These are phyloP conservation scores for Aix galericulata DNA, from an alignment of 2,113 vertebrate genomes.

Conservation along the genomic window DNA sequence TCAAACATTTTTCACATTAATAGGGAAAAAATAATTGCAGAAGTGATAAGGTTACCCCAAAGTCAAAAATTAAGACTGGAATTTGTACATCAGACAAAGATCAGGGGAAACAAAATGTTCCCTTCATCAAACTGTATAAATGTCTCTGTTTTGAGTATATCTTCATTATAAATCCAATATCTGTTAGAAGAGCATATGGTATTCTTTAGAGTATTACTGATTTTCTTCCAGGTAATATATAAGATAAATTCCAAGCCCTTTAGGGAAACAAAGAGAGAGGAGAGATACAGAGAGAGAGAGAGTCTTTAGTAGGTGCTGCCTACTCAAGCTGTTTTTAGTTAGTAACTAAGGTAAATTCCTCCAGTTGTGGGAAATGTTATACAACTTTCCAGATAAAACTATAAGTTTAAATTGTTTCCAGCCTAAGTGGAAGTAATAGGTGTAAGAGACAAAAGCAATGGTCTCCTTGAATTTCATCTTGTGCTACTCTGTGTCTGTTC, in stretches of 20 bases:
- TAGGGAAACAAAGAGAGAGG: not conserved
- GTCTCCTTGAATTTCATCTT: not conserved
- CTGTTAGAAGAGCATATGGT: not conserved
- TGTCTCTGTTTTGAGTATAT: not conserved
- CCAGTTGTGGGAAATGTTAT: not conserved
- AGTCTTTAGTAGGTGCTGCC: not conserved
- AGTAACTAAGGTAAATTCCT: not conserved
- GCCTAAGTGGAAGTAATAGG: not conserved
- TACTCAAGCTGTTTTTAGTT: not conserved
- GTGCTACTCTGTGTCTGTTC: not conserved
- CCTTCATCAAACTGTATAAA: not conserved
- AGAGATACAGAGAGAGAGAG: too few relatives aligned
- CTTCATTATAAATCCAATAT: not conserved
- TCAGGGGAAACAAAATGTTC: not conserved
- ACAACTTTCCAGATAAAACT: not conserved
- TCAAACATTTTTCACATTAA: constrained; percentile 19
- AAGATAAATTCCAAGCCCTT: not conserved
- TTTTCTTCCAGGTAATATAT: not conserved
- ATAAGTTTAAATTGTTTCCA: not conserved
- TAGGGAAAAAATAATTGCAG: not conserved
- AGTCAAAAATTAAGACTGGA: not conserved
- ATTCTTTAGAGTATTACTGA: not conserved
- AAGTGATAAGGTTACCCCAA: not conserved
- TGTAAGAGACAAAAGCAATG: not conserved
- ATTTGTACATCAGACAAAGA: not conserved